Conservation (phyloP, 2,888 invertebrate species). For the Gari tellinella region DNA sequence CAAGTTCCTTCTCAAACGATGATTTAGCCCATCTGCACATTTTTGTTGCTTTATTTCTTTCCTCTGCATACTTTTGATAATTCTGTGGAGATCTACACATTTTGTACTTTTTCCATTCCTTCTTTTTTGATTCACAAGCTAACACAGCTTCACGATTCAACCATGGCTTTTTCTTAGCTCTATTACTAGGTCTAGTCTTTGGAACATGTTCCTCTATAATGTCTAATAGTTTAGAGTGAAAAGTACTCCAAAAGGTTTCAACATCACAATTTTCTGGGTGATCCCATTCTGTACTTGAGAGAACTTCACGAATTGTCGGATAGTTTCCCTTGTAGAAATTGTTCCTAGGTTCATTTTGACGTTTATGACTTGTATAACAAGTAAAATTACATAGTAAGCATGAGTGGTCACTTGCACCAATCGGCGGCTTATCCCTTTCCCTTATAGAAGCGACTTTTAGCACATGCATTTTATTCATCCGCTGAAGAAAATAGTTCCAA, state of each 20-base stretch:
- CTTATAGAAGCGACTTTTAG: too few species aligned
- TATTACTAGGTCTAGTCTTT: not conserved
- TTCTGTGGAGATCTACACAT: not conserved
- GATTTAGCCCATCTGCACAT: not conserved
- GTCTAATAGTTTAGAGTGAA: not conserved
- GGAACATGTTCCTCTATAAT: not conserved
- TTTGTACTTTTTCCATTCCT: constrained; percentile 6
- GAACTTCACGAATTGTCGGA: not conserved
- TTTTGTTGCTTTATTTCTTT: not conserved
- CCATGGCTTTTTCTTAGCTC: not conserved
- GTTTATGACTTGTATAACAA: not conserved
- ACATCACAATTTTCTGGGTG: not conserved
- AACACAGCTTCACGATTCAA: not conserved
- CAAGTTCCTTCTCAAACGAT: not conserved
- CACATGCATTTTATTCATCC: too few species aligned
- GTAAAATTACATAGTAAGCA: not conserved
- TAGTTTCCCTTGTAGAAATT: constrained; percentile 3
- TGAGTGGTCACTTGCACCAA: constrained; percentile 21
- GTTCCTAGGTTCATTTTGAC: not conserved
- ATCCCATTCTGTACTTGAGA: not conserved
- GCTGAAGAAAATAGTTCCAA: too few species aligned
- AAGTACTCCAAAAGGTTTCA: not conserved
- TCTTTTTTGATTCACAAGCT: not conserved
- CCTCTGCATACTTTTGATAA: not conserved
- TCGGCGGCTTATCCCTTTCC: not conserved